Conservation (phyloP, 2,113 vertebrate species). For the Poeciliopsis turrubarensis region DNA sequence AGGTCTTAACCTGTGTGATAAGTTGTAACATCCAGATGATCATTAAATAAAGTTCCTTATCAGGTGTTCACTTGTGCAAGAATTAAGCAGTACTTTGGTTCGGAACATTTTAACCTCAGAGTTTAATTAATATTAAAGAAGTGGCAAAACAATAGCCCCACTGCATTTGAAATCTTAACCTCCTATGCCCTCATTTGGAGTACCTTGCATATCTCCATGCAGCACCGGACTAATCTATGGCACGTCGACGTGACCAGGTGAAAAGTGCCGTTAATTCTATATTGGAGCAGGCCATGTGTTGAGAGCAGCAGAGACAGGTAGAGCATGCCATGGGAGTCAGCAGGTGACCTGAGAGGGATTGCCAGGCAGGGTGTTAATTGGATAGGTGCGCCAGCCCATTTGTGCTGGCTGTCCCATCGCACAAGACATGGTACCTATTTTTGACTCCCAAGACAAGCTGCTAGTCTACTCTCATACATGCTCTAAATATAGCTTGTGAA, state of each 20-base stretch:
- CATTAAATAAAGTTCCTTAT: constrained; percentile 83
- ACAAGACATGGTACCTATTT: constrained; percentile 82
- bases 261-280: constrained; percentile 91
- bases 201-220: constrained; percentile 91
- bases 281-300: constrained; percentile 88
- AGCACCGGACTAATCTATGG: constrained; percentile 94
- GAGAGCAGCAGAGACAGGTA: constrained; percentile 86
- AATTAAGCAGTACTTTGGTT: constrained; percentile 74
- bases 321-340: constrained; percentile 85
- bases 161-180: constrained; percentile 95
- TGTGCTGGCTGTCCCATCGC: constrained; percentile 86
- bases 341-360: constrained; percentile 90
- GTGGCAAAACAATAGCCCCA: constrained; percentile 86
- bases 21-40: constrained; percentile 74
- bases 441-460: constrained; percentile 69
- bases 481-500: constrained; percentile 64
- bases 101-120: constrained; percentile 82
- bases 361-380: constrained; percentile 96
- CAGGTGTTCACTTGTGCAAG: constrained; percentile 75
- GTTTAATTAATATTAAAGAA: constrained; percentile 99
- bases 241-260: constrained; percentile 85
- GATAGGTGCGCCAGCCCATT: constrained; percentile 90
- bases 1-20: constrained; percentile 78
- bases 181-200: constrained; percentile 93
- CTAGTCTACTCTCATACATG: constrained; percentile 59